Conservation (phyloP, 2,797 vertebrate species). For the Choloepus didactylus region DNA sequence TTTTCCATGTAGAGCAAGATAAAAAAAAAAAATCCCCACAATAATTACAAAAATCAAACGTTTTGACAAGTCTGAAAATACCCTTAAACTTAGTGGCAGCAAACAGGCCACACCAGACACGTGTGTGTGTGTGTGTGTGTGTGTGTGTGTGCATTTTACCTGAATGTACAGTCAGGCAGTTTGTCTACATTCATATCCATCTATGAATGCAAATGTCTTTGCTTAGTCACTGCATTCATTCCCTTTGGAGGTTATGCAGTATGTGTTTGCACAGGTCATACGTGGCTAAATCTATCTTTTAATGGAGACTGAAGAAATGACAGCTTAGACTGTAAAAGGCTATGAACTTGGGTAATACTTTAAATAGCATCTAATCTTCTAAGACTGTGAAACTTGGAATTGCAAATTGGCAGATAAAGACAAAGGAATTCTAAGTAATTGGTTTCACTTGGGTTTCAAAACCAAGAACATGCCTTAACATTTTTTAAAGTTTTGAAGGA, state of each 20-base stretch:
- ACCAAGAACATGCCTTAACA: background rate
- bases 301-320: slow-evolving; percentile 12
- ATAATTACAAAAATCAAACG: slow-evolving; percentile 86
- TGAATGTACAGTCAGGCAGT: background rate
- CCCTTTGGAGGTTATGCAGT: background rate
- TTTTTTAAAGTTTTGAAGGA: background rate
- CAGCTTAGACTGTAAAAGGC: slow-evolving; percentile 59
- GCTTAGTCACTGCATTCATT: background rate
- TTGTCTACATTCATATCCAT: background rate
- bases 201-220: background rate
- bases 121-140: background rate
- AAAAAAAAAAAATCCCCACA: slow-evolving; percentile 69
- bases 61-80: slow-evolving; percentile 85
- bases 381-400: slow-evolving; percentile 68
- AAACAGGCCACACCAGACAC: slow-evolving; percentile 42
- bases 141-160: background rate
- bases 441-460: slow-evolving; percentile 70
- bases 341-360: slow-evolving; percentile 70
- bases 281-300: slow-evolving; percentile 30
- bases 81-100: slow-evolving; percentile 69
- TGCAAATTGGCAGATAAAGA: slow-evolving; percentile 62
- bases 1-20: slow-evolving; percentile 83
- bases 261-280: background rate
- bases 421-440: slow-evolving; percentile 69
- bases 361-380: slow-evolving; percentile 66